Percentiles rank a stretch among this genome's conserved stretches.
phyloP scores from a whole-genome alignment of 2,113 vertebrate species.

The Sciurus niger region DNA sequence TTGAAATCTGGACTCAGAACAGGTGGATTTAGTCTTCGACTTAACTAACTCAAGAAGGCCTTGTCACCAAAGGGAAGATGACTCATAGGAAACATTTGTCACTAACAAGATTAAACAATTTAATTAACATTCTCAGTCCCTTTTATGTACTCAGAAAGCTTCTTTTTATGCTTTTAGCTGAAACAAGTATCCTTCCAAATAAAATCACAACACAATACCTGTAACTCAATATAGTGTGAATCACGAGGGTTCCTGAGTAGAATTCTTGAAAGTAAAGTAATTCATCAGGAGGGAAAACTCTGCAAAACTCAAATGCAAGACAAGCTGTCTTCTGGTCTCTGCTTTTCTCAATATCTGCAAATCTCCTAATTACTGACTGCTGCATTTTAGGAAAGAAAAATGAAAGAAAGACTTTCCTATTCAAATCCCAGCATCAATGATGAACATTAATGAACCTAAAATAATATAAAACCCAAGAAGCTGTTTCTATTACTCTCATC shows the following conservation, averaged over 20 bases:
- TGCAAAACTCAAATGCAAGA: not conserved
- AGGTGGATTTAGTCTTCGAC: constrained; percentile 41
- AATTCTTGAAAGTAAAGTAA: not conserved
- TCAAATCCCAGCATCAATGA: not conserved
- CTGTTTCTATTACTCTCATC: not conserved
- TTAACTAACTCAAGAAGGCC: not conserved
- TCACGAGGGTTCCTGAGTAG: not conserved
- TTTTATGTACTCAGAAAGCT: not conserved
- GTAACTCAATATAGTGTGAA: not conserved
- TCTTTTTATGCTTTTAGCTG: constrained; percentile 29
- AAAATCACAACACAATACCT: not conserved
- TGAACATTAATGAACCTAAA: not conserved
- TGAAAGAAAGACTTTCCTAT: not conserved
- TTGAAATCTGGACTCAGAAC: not conserved
- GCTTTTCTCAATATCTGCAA: not conserved
- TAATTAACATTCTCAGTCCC: not conserved
- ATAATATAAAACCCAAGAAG: not conserved
- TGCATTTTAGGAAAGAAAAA: not conserved
- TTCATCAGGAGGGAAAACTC: not conserved
- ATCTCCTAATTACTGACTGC: not conserved
- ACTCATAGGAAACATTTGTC: constrained; percentile 49
- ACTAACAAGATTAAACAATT: constrained; percentile 60
- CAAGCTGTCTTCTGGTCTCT: not conserved
- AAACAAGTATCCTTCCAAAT: constrained; percentile 55
- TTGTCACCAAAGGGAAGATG: constrained; percentile 40